Evolutionary conservation across 2,113 vertebrate genomes (phyloP).

Genomic region (Coptodon bakossiorum): DNA sequence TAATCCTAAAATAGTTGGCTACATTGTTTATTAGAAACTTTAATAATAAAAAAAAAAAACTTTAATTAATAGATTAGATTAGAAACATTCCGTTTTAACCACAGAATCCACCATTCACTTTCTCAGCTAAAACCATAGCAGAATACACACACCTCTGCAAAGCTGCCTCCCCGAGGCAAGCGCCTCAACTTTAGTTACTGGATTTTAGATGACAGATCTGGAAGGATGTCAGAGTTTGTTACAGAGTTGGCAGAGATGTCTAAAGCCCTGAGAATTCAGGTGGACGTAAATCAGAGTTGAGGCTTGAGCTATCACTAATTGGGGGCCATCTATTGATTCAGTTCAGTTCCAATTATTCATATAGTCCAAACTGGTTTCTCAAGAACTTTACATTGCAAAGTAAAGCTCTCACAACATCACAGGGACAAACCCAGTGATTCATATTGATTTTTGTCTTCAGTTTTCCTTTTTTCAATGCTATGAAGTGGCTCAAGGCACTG

Average conservation of each 20-base stretch:
- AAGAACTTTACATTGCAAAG: not conserved
- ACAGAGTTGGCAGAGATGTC: not conserved
- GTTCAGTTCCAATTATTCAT: not conserved
- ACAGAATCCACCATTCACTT: not conserved
- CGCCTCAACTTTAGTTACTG: not conserved
- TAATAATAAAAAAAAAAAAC: not conserved
- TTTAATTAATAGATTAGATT: not conserved
- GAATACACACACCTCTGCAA: not conserved
- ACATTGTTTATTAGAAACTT: not conserved
- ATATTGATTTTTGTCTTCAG: not conserved
- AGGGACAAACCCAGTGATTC: not conserved
- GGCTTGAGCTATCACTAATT: not conserved
- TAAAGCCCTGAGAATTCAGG: not conserved
- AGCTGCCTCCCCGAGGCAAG: not conserved
- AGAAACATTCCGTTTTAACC: not conserved
- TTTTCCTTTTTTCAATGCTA: not conserved
- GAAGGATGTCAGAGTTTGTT: not conserved
- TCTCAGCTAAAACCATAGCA: not conserved
- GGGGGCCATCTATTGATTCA: not conserved
- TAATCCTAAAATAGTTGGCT: not conserved
- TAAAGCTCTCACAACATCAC: not conserved
- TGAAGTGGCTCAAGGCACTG: not conserved
- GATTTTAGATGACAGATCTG: not conserved
- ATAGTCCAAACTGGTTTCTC: not conserved
- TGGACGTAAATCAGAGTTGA: not conserved